Evolutionary conservation across 2,888 invertebrate species (phyloP).

Genomic region (Megastigmus dorsalis): DNA sequence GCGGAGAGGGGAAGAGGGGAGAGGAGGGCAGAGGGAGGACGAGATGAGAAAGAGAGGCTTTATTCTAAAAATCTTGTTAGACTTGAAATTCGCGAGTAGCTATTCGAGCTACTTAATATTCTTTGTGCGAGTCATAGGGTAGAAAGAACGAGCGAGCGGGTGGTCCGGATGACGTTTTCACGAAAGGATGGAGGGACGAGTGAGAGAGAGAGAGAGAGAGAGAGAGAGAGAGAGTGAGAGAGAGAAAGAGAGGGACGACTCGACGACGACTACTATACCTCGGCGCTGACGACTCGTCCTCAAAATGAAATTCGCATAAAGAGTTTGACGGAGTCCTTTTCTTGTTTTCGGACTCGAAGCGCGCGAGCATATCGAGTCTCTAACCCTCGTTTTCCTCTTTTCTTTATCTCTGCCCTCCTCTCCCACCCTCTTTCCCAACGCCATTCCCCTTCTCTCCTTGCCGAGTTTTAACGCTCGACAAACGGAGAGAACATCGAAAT

Average conservation of each 20-base stretch:
- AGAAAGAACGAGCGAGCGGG: slow-evolving; percentile 6
- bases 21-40: not conserved
- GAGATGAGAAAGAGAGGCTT: slow-evolving; percentile 14
- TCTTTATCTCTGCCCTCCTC: no score
- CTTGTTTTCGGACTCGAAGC: slow-evolving; percentile 28
- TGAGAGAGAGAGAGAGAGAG: not conserved
- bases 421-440: no score
- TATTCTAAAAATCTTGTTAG: slow-evolving; percentile 53
- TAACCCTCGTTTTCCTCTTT: not conserved
- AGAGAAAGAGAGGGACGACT: not conserved
- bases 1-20: not conserved
- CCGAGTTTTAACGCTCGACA: slow-evolving; percentile 54
- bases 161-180: slow-evolving; percentile 28
- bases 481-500: slow-evolving; percentile 64
- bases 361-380: slow-evolving; percentile 3
- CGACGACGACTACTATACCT: no score
- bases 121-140: slow-evolving; percentile 43
- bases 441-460: slow-evolving; percentile 5
- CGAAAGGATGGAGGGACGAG: not conserved
- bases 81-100: slow-evolving; percentile 36
- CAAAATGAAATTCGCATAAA: slow-evolving; percentile 49
- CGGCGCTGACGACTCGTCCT: no score
- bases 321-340: slow-evolving; percentile 41
- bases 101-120: slow-evolving; percentile 44
- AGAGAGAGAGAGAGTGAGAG: not conserved